These are phyloP conservation scores for Helleia helle DNA, from an alignment of 2,888 invertebrate genomes.

Conservation along the genomic window DNA sequence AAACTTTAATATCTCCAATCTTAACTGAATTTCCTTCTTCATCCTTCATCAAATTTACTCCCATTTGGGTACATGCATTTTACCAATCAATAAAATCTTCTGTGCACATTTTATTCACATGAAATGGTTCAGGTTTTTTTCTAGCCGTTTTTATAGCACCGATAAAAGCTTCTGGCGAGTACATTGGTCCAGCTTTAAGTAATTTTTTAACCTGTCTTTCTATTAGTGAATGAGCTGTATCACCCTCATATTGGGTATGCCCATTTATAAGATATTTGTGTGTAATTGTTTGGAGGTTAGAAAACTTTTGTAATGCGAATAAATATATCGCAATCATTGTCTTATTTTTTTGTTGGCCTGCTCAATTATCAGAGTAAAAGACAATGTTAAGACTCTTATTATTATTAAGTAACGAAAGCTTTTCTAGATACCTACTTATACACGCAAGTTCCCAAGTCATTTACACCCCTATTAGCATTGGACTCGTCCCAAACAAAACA, in stretches of 20 bases:
- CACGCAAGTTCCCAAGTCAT: conserved; percentile 33
- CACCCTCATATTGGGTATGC: conserved; percentile 25
- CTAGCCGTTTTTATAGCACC: conserved; percentile 14
- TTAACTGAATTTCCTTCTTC: no score
- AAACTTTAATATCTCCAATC: no score
- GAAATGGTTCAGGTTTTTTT: conserved; percentile 14
- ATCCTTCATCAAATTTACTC: neutral
- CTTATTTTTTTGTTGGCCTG: conserved; percentile 28
- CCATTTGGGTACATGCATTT: conserved; percentile 20
- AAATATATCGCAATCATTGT: conserved; percentile 21
- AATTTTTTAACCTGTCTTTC: conserved; percentile 17
- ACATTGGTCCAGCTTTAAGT: conserved; percentile 15
- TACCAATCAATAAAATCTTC: conserved; percentile 23
- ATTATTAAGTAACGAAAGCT: no score
- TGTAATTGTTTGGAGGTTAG: conserved; percentile 20
- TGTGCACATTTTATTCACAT: conserved; percentile 16
- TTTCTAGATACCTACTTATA: no score
- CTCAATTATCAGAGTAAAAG: conserved; percentile 33
- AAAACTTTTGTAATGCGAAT: conserved; percentile 15
- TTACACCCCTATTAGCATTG: conserved; percentile 29
- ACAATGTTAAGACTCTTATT: no score
- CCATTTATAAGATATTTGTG: conserved; percentile 25
- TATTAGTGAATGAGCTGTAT: conserved; percentile 20
- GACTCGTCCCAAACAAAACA: conserved; percentile 35
- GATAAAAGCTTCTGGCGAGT: conserved; percentile 15